Percentiles rank a stretch among this genome's conserved stretches.
Evolutionary conservation across 2,888 invertebrate genomes (phyloP).

Genomic region (Drosophila limbata): DNA sequence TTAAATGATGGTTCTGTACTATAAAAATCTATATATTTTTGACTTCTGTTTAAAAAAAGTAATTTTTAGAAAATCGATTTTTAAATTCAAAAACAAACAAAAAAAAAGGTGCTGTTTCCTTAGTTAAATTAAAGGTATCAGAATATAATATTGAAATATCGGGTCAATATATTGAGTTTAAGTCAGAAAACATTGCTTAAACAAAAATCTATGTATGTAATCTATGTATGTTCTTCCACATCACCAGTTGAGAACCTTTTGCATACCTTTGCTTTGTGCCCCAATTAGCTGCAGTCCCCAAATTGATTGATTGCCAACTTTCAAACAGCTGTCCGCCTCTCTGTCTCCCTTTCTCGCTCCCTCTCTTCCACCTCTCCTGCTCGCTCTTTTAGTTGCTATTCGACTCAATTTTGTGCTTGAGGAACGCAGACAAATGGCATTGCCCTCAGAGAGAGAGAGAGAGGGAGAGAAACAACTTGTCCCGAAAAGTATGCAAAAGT

Average conservation of each 20-base stretch:
- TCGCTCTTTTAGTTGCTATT: not conserved
- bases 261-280: slow-evolving; percentile 27
- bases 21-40: too few relatives aligned
- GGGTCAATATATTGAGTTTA: not conserved
- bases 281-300: slow-evolving; percentile 63
- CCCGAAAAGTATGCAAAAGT: slow-evolving; percentile 74
- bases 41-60: too few relatives aligned
- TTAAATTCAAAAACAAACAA: too few relatives aligned
- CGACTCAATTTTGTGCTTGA: slow-evolving; percentile 60
- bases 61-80: not conserved
- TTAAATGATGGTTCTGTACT: too few relatives aligned
- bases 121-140: too few relatives aligned
- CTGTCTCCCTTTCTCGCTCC: not conserved
- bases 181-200: not conserved
- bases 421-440: slow-evolving; percentile 66
- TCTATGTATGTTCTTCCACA: not conserved
- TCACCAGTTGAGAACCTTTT: slow-evolving; percentile 1
- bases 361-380: not conserved
- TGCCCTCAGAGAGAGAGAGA: slow-evolving; percentile 10
- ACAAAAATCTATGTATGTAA: not conserved
- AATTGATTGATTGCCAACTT: slow-evolving; percentile 79
- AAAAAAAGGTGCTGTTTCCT: too few relatives aligned
- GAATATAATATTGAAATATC: not conserved
- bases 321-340: slow-evolving; percentile 20
- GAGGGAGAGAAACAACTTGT: not conserved